These are phyloP conservation scores for Hybognathus amarus DNA, from an alignment of 2,797 vertebrate species.

Conservation along the genomic window DNA sequence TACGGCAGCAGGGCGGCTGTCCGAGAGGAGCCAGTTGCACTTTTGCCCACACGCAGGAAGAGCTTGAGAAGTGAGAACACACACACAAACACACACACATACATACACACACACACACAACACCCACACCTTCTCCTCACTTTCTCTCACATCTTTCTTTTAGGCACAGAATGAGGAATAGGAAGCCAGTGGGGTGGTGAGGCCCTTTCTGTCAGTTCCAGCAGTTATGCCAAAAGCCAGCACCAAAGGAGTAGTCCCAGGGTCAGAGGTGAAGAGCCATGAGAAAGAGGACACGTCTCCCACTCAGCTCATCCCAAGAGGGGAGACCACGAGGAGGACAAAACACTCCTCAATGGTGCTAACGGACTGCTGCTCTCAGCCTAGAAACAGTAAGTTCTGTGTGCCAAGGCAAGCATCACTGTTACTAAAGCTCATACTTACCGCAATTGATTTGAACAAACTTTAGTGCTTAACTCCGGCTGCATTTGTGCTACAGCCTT, in stretches of 20 bases:
- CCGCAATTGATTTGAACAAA: background rate
- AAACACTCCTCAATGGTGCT: slow-evolving; percentile 76
- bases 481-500: background rate
- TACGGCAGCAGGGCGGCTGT: slow-evolving; percentile 94
- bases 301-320: slow-evolving; percentile 86
- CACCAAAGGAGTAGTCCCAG: slow-evolving; percentile 77
- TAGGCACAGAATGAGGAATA: slow-evolving; percentile 93
- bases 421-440: background rate
- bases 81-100: background rate
- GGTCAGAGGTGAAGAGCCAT: slow-evolving; percentile 75
- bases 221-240: slow-evolving; percentile 82
- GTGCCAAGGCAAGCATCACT: background rate
- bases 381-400: slow-evolving; percentile 73
- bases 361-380: slow-evolving; percentile 72
- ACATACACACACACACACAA: too few relatives aligned
- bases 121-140: background rate
- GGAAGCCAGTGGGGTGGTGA: slow-evolving; percentile 86
- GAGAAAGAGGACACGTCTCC: slow-evolving; percentile 79
- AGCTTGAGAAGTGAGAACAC: slow-evolving; percentile 92
- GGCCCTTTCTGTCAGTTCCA: slow-evolving; percentile 80
- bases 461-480: background rate
- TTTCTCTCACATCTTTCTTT: background rate
- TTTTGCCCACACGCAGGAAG: slow-evolving; percentile 97
- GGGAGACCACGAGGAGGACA: slow-evolving; percentile 83
- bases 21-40: slow-evolving; percentile 94